These are phyloP conservation scores for Nasalis larvatus DNA, from an alignment of 2,113 vertebrate genomes.

Conservation along the genomic window DNA sequence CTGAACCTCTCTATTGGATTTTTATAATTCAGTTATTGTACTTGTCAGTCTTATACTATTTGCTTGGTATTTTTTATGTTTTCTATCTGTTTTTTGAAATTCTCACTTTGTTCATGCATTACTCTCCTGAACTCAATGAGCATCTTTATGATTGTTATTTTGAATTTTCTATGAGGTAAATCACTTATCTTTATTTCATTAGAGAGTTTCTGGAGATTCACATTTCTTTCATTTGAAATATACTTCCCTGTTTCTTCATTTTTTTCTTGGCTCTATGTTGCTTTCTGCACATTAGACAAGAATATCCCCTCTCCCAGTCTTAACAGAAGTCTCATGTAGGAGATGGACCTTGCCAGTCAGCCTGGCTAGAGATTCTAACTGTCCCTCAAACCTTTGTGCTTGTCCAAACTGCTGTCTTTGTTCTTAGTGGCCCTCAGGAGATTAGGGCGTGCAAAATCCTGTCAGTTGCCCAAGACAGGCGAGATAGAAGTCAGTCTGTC, in stretches of 20 bases:
- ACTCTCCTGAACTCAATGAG: neutral
- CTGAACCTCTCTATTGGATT: neutral
- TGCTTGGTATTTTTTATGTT: neutral
- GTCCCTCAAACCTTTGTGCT: neutral
- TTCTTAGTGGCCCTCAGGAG: neutral
- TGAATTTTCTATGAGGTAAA: neutral
- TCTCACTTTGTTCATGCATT: neutral
- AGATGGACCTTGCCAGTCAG: neutral
- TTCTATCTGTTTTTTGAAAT: neutral
- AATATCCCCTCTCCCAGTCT: neutral
- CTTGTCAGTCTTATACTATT: neutral
- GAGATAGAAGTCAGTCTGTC: neutral
- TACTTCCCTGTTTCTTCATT: neutral
- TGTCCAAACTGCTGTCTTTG: neutral
- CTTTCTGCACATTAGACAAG: neutral
- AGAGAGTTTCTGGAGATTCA: neutral
- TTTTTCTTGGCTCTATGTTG: neutral
- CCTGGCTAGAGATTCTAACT: neutral
- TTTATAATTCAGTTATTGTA: neutral
- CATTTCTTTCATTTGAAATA: neutral
- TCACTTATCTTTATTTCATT: neutral
- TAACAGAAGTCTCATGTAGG: neutral
- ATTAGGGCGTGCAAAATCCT: neutral
- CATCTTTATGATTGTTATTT: neutral
- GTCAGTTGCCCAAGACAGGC: neutral